Evolutionary conservation across 2,888 invertebrate species (phyloP).

Genomic region (Lapara coniferarum): DNA sequence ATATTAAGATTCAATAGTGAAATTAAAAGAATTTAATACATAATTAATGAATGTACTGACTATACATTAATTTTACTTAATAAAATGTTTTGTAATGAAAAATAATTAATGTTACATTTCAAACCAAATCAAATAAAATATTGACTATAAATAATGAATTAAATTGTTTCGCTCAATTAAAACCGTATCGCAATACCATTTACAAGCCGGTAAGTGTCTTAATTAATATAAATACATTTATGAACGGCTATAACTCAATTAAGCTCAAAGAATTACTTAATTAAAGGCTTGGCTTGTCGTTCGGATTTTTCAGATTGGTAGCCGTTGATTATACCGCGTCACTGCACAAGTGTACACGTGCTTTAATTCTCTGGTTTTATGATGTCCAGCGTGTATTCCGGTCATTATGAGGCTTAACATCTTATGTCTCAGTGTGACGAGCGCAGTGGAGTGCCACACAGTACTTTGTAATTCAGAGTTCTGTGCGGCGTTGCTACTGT

Average conservation of each 20-base stretch:
- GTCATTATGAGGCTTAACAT: too few species aligned
- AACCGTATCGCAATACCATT: background rate
- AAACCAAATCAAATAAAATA: background rate
- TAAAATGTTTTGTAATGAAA: background rate
- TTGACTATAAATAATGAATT: constrained; percentile 1
- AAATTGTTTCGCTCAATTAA: constrained; percentile 7
- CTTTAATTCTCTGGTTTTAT: background rate
- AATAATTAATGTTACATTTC: background rate
- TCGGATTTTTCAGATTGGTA: background rate
- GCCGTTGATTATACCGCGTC: background rate
- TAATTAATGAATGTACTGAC: background rate
- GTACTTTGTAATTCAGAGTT: too few species aligned
- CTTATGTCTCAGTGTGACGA: too few species aligned
- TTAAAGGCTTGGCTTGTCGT: constrained; percentile 6
- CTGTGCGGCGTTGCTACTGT: too few species aligned
- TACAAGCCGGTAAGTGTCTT: constrained; percentile 1
- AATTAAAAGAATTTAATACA: too few species aligned
- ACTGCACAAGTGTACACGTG: constrained; percentile 5
- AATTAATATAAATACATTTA: constrained; percentile 19
- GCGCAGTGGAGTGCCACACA: too few species aligned
- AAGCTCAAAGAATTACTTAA: background rate
- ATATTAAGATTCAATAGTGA: too few species aligned
- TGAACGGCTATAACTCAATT: constrained; percentile 15
- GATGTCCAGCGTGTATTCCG: background rate
- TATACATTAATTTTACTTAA: background rate